Conservation (phyloP, 2,797 vertebrate genomes). For the Enoplosus armatus region DNA sequence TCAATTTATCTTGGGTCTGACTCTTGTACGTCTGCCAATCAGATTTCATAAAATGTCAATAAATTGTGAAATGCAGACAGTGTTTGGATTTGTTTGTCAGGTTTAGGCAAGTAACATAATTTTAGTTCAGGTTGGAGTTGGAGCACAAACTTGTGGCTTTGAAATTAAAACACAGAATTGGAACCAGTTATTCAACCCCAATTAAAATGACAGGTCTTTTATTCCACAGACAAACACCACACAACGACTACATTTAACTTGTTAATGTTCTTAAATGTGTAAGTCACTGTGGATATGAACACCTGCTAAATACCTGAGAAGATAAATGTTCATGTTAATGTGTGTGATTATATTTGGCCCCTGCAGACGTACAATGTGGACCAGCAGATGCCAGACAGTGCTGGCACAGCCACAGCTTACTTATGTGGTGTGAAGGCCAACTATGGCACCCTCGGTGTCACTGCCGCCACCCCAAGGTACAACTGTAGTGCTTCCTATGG, state of each 20-base stretch:
- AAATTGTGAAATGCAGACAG: background rate
- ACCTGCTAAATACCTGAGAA: background rate
- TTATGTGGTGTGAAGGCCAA: slow-evolving; percentile 87
- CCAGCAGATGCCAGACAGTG: slow-evolving; percentile 88
- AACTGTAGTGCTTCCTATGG: slow-evolving; percentile 73
- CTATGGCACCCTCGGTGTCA: slow-evolving; percentile 86
- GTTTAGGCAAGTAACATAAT: background rate
- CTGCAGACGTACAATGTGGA: slow-evolving; percentile 88
- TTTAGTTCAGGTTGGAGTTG: background rate
- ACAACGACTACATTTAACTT: background rate
- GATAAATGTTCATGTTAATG: background rate
- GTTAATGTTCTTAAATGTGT: background rate
- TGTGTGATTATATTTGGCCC: slow-evolving; percentile 19
- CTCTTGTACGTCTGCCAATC: background rate
- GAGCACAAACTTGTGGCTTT: background rate
- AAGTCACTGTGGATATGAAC: background rate
- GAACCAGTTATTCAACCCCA: background rate
- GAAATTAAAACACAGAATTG: background rate
- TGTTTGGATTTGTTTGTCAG: background rate
- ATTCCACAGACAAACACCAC: background rate
- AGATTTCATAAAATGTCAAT: background rate
- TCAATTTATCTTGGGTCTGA: background rate
- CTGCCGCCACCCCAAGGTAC: slow-evolving; percentile 69
- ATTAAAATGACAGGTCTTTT: background rate
- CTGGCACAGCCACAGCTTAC: slow-evolving; percentile 87